Conservation (phyloP, 2,888 invertebrate species). For the Himalopsyche anomala region DNA sequence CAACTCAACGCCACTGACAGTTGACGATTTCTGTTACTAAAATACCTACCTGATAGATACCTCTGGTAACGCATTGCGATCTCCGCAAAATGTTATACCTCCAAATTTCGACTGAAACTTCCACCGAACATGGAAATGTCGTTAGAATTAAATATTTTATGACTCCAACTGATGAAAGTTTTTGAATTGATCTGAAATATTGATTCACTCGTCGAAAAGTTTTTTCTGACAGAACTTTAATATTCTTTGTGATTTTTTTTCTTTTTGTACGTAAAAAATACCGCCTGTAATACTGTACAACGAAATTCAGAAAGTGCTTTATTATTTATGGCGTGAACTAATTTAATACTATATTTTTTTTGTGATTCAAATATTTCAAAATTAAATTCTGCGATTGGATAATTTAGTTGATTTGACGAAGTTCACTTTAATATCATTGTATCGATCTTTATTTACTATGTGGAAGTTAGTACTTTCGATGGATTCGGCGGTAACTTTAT, state of each 20-base stretch:
- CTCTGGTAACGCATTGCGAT: slow-evolving; percentile 7
- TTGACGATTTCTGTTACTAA: not conserved
- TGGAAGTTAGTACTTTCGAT: too few species aligned
- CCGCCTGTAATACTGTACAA: too few species aligned
- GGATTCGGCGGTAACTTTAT: too few species aligned
- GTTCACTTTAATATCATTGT: too few species aligned
- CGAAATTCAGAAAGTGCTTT: too few species aligned
- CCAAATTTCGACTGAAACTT: not conserved
- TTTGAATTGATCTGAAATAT: slow-evolving; percentile 7
- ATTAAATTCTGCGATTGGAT: too few species aligned
- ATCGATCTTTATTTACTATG: too few species aligned
- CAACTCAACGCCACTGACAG: not conserved
- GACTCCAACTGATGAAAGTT: not conserved
- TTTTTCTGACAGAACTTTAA: not conserved
- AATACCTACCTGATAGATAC: slow-evolving; percentile 2
- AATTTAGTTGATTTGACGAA: too few species aligned
- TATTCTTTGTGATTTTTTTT: not conserved
- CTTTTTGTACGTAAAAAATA: too few species aligned
- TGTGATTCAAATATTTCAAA: too few species aligned
- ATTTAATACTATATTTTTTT: too few species aligned
- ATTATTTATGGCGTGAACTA: too few species aligned
- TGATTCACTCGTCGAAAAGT: not conserved
- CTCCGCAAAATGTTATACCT: slow-evolving; percentile 1
- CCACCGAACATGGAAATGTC: not conserved
- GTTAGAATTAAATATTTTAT: slow-evolving; percentile 10